phyloP scores from a whole-genome alignment of 2,888 invertebrate genomes.

The Willowsia nigromaculata region DNA sequence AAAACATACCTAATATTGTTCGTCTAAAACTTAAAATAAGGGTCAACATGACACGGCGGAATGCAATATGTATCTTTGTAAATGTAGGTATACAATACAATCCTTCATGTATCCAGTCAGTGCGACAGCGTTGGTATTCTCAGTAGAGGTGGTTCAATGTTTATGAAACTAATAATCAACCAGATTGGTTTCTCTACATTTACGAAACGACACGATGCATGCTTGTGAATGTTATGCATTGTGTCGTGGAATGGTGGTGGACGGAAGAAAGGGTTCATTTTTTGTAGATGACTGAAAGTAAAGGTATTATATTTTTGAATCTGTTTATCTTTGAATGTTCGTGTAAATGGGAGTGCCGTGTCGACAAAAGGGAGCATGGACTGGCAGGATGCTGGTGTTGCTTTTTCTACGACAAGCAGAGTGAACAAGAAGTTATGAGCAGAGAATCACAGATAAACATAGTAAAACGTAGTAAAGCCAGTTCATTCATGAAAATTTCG shows the following conservation, averaged over 20 bases:
- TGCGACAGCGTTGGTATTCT: not conserved
- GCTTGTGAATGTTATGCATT: not conserved
- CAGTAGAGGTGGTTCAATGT: too few relatives aligned
- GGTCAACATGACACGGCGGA: slow-evolving; percentile 21
- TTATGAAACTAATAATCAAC: slow-evolving; percentile 37
- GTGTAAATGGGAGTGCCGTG: slow-evolving; percentile 47
- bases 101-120: not conserved
- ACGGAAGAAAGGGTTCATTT: slow-evolving; percentile 40
- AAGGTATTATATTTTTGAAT: slow-evolving; percentile 19
- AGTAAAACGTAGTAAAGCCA: slow-evolving; percentile 4
- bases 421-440: not conserved
- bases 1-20: not conserved
- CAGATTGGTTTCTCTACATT: slow-evolving; percentile 22
- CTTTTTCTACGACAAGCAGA: slow-evolving; percentile 28
- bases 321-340: not conserved
- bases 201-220: not conserved
- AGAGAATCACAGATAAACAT: not conserved
- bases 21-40: not conserved
- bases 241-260: not conserved
- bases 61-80: not conserved
- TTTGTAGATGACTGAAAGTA: not conserved
- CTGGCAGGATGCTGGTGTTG: slow-evolving; percentile 32
- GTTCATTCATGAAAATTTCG: not conserved
- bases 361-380: slow-evolving; percentile 22
- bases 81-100: too few relatives aligned